These are phyloP conservation scores for Euthynnus affinis DNA, from an alignment of 2,797 vertebrate genomes.

Conservation along the genomic window DNA sequence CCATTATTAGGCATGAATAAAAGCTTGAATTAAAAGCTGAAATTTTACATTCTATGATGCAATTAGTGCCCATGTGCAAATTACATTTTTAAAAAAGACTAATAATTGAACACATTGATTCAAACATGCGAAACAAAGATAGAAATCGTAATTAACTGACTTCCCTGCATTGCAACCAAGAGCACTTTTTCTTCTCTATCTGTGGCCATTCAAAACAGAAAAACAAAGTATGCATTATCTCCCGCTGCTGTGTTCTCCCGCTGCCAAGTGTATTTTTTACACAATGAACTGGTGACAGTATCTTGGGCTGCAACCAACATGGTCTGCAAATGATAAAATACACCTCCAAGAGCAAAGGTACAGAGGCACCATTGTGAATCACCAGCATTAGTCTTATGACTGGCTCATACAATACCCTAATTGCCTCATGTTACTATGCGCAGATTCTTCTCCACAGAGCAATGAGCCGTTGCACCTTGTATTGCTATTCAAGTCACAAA, in stretches of 20 bases:
- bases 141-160: slow-evolving; percentile 66
- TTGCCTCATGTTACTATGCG: slow-evolving; percentile 60
- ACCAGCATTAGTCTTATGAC: slow-evolving; percentile 68
- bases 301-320: slow-evolving; percentile 69
- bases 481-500: slow-evolving; percentile 60
- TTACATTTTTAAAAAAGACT: slow-evolving; percentile 42
- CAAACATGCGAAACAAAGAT: slow-evolving; percentile 58
- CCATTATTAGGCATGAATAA: slow-evolving; percentile 48
- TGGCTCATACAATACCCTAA: slow-evolving; percentile 74
- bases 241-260: slow-evolving; percentile 17
- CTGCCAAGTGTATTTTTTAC: slow-evolving; percentile 58
- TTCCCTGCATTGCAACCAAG: slow-evolving; percentile 21
- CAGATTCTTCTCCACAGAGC: slow-evolving; percentile 48
- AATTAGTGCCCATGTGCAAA: slow-evolving; percentile 71
- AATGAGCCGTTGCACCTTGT: slow-evolving; percentile 42
- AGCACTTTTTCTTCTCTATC: slow-evolving; percentile 41
- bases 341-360: slow-evolving; percentile 68
- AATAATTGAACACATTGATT: slow-evolving; percentile 59
- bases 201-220: slow-evolving; percentile 45
- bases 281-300: slow-evolving; percentile 64
- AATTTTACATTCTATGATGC: slow-evolving; percentile 54
- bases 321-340: slow-evolving; percentile 71
- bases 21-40: slow-evolving; percentile 40
- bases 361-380: slow-evolving; percentile 65
- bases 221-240: slow-evolving; percentile 60